Evolutionary conservation across 2,888 invertebrate species (phyloP), one percentile per base, ranked within the genome.

Genomic region (Polietes domitor): DNA sequence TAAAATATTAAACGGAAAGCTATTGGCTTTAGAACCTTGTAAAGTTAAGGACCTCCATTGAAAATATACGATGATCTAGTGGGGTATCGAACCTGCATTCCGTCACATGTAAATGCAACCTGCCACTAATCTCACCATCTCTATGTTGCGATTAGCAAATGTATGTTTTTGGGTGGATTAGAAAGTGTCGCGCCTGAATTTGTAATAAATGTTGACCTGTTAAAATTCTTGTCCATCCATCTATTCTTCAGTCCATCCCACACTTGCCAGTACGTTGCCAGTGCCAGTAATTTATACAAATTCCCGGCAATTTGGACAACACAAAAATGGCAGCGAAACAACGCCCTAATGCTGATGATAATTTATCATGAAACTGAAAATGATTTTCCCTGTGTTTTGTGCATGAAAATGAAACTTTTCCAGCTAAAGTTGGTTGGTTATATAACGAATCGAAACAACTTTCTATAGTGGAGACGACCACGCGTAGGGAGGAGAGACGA

Each of bases 351-450:
- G 61, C 77, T 74, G 70, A 12, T 21, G n/a, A 72, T 9, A 53
- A 37, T 21, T 53, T 68, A 72, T 86, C 53, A 61, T 83, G 83
- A 83, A 83, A 83, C 79, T 73, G 83, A 77, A 83, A 83, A 83
- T 53, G 53, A 53, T 77, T 73, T 79, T 73, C 79, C n/a, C n/a
- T n/a, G n/a, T n/a, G n/a, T n/a, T n/a, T n/a, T n/a, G n/a, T 80
- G 79, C 83, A 80, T 83, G 83, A 83, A 83, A 83, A 83, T 77
- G 83, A 83, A 83, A 83, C 70, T 80, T 80, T 83, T 80, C 53
- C 53, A 53, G 19, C 19, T 75, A 79, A 47, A 15, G 43, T 37
- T 37, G n/a, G n/a, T n/a, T 53, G 17, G 53, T 83, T 80, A 77
- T 77, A 83, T 74, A 83, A 83, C 61, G 24, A 43, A 37, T 37